phyloP scores from a whole-genome alignment of 2,113 vertebrate species.

The Eubucco bourcierii region DNA sequence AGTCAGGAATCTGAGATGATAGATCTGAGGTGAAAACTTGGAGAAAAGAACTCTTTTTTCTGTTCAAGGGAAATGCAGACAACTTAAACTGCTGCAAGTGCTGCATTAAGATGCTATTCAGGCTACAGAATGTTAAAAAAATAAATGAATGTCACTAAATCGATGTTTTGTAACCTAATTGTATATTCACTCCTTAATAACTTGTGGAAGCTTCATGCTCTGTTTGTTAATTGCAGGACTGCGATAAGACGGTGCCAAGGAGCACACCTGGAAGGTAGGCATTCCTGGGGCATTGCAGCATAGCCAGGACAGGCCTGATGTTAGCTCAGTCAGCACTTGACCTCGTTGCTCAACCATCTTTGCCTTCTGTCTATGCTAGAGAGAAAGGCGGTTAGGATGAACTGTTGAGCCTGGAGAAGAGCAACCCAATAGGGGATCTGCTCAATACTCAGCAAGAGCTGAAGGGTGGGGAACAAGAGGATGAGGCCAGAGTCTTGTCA shows the following conservation, averaged over 20 bases:
- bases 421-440: too few species aligned
- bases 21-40: neutral
- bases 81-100: neutral
- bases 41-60: neutral
- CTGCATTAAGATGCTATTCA: neutral
- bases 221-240: conserved; percentile 78
- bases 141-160: neutral
- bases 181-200: neutral
- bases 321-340: neutral
- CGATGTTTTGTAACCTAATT: neutral
- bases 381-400: neutral
- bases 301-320: neutral
- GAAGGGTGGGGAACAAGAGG: too few species aligned
- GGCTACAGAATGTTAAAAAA: neutral
- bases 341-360: neutral
- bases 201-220: conserved; percentile 29
- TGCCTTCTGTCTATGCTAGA: neutral
- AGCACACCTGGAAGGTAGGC: conserved; percentile 89
- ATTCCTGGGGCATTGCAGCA: conserved; percentile 17
- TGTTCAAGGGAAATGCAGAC: neutral
- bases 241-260: conserved; percentile 89
- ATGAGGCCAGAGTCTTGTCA: too few species aligned
- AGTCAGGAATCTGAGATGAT: too few species aligned
- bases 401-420: too few species aligned
- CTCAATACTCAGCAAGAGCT: too few species aligned